phyloP scores from a whole-genome alignment of 2,113 vertebrate species.

The Dolichallabes microphthalmus region DNA sequence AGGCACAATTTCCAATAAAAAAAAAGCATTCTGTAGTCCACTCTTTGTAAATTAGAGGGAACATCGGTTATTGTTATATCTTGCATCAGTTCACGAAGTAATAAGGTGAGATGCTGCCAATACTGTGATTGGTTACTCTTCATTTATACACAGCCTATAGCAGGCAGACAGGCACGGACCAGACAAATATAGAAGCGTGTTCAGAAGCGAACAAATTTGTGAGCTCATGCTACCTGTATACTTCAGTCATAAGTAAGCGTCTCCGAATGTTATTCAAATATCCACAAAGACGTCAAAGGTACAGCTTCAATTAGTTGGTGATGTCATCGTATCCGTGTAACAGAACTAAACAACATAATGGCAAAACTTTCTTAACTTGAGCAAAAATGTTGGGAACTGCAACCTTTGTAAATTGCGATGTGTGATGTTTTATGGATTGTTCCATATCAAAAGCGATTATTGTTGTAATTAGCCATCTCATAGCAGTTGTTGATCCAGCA shows the following conservation, averaged over 20 bases:
- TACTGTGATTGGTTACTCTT: constrained; percentile 46
- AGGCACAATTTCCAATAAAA: neutral
- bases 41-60: constrained; percentile 44
- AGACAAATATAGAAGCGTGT: neutral
- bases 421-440: no score
- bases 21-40: constrained; percentile 6
- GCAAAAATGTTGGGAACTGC: no score
- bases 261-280: neutral
- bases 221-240: neutral
- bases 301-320: neutral
- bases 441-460: no score
- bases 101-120: constrained; percentile 35
- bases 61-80: constrained; percentile 51
- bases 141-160: constrained; percentile 2
- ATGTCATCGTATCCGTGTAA: no score
- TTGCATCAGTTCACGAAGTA: constrained; percentile 37
- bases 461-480: no score
- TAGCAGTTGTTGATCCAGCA: no score
- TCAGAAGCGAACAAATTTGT: neutral
- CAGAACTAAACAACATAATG: no score
- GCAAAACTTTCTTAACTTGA: no score
- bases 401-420: no score
- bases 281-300: neutral
- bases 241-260: neutral
- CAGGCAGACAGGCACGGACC: constrained; percentile 16